Percentiles rank a stretch among this genome's conserved stretches.
Evolutionary conservation across 2,797 vertebrate species (phyloP).

Genomic region (Phalanger gymnotis): DNA sequence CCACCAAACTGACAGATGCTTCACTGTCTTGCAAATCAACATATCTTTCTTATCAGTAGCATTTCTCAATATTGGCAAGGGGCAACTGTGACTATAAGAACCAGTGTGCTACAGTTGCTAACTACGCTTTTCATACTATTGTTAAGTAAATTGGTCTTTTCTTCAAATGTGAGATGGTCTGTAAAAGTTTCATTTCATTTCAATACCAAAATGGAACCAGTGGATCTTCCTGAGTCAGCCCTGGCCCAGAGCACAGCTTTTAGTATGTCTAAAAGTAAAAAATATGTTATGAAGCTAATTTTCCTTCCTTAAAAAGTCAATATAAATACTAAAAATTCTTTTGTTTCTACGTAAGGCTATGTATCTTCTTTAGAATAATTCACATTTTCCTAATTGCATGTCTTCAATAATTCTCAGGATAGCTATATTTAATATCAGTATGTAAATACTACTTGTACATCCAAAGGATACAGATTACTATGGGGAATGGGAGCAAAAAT

Average conservation of each 20-base stretch:
- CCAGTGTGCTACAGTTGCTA: background rate
- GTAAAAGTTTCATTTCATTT: background rate
- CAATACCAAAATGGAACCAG: background rate
- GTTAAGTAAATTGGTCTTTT: background rate
- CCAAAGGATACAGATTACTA: background rate
- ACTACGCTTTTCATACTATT: background rate
- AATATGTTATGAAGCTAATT: background rate
- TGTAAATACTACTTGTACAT: background rate
- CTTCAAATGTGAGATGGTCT: background rate
- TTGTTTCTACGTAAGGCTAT: background rate
- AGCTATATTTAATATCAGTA: background rate
- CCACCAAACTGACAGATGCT: too few species aligned
- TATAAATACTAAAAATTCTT: background rate
- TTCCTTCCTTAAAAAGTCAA: constrained; percentile 31
- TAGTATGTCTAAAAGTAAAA: background rate
- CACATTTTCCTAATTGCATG: background rate
- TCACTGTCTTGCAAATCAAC: background rate
- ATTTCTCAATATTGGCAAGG: background rate
- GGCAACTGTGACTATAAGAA: background rate
- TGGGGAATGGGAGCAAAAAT: background rate
- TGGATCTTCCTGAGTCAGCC: background rate
- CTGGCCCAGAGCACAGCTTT: background rate
- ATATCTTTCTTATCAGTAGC: background rate
- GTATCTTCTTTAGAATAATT: background rate
- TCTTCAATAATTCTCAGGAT: background rate